Percentiles rank a stretch among this genome's conserved stretches.
These are phyloP conservation scores for Protaetia brevitarsis DNA, from an alignment of 1,140 invertebrate genomes.

Conservation along the genomic window DNA sequence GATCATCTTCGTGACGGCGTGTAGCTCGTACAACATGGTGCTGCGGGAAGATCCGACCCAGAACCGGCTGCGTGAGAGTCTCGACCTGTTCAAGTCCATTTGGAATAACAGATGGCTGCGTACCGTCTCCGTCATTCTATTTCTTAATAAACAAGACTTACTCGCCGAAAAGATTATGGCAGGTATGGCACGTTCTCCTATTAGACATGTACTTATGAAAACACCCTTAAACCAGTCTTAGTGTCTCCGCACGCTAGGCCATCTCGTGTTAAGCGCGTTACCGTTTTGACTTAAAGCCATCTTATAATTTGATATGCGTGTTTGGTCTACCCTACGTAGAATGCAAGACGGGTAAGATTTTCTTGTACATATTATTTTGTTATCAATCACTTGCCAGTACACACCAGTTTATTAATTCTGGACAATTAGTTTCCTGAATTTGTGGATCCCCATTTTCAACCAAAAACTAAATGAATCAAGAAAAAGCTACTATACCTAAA, in stretches of 20 bases:
- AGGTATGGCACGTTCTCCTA: conserved; percentile 67
- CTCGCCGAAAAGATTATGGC: conserved; percentile 96
- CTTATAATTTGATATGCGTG: too few relatives aligned
- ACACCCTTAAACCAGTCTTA: not conserved
- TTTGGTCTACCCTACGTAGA: too few relatives aligned
- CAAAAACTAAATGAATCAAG: too few relatives aligned
- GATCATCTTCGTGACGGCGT: conserved; percentile 99
- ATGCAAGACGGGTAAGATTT: too few relatives aligned
- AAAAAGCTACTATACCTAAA: too few relatives aligned
- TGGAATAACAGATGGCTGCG: conserved; percentile 99
- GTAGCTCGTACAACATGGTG: conserved; percentile 99
- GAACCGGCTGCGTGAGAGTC: conserved; percentile 94
- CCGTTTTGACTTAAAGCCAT: not conserved
- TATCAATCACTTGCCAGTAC: too few relatives aligned
- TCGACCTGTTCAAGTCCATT: conserved; percentile 99
- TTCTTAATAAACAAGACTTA: conserved; percentile 99
- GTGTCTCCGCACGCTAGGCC: not conserved
- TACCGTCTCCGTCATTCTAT: conserved; percentile 99
- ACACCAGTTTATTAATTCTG: too few relatives aligned
- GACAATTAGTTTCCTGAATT: too few relatives aligned
- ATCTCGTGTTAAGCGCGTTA: not conserved
- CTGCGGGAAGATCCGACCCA: conserved; percentile 98
- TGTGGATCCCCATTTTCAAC: too few relatives aligned
- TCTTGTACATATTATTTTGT: too few relatives aligned
- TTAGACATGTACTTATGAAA: not conserved